Evolutionary conservation across 2,888 invertebrate genomes (phyloP), one percentile per base, ranked within the genome.

Genomic region (Fragum sueziense): DNA sequence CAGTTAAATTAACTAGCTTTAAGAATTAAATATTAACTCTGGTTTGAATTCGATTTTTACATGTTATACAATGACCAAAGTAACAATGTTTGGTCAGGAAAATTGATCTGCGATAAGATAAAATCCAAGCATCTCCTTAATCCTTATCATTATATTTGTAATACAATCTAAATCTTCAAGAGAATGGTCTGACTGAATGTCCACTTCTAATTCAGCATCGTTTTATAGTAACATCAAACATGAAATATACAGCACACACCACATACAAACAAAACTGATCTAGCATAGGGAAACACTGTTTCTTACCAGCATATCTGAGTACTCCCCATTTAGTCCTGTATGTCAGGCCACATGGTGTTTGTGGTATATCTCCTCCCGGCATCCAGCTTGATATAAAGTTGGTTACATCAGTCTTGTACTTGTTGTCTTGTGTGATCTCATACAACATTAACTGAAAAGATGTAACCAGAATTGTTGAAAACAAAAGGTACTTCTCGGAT

Each of bases 311-410:
- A 74, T 91, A 90, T 85, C 91, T 82, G 29, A 87, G 84, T 1
- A 90, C 81, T 14, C 91, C 91, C 91, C 91, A 91, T 76, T 88
- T 85, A 20, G 82, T 76, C 47, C 90, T 81, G 84, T 84, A 91
- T 37, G 89, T 89, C 33, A 92, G 83, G 6, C 92, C 92, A 78
- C 89, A 87, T 0, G 91, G 91, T 0, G 91, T 90, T 59, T 89
- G 87, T 1, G 77, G 83, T 7, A 91, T 84, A 25, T 73, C 68
- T 1, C 91, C 91, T 25, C 91, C 90, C 1, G 90, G 90, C 76
- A 89, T 84, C 88, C 89, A 91, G 25, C 79, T 68, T 3, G 72
- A 77, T 41, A 90, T 80, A 52, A 87, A 89, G 17, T 71, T 77
- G 27, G 80, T 82, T 2, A 91, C 79, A 20, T 86, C 87, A 9